These are phyloP conservation scores for Larimichthys polyactis DNA, from an alignment of 2,113 vertebrate genomes.

Conservation along the genomic window DNA sequence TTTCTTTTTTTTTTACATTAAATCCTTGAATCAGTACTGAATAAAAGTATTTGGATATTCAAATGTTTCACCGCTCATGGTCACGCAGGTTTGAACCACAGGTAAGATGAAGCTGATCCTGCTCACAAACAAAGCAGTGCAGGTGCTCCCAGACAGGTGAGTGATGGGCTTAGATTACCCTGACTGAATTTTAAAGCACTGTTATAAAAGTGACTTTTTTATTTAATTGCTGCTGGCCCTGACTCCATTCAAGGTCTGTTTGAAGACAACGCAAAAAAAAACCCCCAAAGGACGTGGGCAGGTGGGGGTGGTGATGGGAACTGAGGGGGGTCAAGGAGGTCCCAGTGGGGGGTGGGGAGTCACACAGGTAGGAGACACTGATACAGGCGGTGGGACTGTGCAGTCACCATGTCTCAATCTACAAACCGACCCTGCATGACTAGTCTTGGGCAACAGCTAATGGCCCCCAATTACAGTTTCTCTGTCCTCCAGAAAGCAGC, in stretches of 20 bases:
- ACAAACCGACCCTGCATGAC: conserved; percentile 74
- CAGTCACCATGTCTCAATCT: conserved; percentile 78
- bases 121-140: background rate
- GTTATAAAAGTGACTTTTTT: conserved; percentile 74
- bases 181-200: conserved; percentile 49
- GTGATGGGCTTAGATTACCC: conserved; percentile 46
- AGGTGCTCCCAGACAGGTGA: conserved; percentile 45
- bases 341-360: conserved; percentile 45
- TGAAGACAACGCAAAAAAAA: conserved; percentile 50
- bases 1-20: background rate
- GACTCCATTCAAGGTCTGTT: conserved; percentile 71
- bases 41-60: background rate
- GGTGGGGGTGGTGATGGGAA: background rate
- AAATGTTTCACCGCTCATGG: background rate
- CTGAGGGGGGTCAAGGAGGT: conserved; percentile 35
- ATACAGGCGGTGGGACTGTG: conserved; percentile 73
- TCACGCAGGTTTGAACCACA: background rate
- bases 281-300: conserved; percentile 12
- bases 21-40: background rate
- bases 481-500: conserved; percentile 82
- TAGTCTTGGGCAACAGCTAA: conserved; percentile 74
- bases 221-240: conserved; percentile 62
- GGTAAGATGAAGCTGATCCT: background rate
- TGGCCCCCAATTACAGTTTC: conserved; percentile 79
- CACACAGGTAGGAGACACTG: conserved; percentile 72